Evolutionary conservation across 2,888 invertebrate genomes (phyloP).

Genomic region (Platycheirus albimanus): DNA sequence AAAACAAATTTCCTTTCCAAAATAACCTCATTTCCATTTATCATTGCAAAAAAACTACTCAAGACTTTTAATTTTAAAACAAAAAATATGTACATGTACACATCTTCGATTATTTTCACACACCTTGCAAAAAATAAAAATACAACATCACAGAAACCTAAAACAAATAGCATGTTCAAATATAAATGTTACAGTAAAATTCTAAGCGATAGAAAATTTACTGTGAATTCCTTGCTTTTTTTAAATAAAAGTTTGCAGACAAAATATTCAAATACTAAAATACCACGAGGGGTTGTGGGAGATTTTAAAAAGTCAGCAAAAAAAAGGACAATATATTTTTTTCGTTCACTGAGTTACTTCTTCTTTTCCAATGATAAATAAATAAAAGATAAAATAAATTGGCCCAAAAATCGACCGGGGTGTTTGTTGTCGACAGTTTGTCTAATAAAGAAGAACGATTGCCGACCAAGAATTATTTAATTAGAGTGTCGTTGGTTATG

Average conservation of each 20-base stretch:
- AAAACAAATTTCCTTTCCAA: background rate
- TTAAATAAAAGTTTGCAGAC: background rate
- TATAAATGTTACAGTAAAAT: too few species aligned
- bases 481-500: conserved; percentile 36
- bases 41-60: background rate
- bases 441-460: conserved; percentile 51
- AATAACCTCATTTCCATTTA: background rate
- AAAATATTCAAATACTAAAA: too few species aligned
- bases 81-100: background rate
- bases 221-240: background rate
- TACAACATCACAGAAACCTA: background rate
- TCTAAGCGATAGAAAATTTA: background rate
- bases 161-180: too few species aligned
- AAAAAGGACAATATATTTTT: background rate
- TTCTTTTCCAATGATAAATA: conserved; percentile 4
- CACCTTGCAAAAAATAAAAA: background rate
- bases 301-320: conserved; percentile 2
- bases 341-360: background rate
- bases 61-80: too few species aligned
- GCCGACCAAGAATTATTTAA: conserved; percentile 48
- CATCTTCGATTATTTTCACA: conserved; percentile 1
- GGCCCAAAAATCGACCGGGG: conserved; percentile 23
- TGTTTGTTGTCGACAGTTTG: conserved; percentile 54
- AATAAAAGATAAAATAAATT: conserved; percentile 48
- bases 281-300: too few species aligned